These are phyloP conservation scores for Dryobota labecula DNA, from an alignment of 2,888 invertebrate species.

Conservation along the genomic window DNA sequence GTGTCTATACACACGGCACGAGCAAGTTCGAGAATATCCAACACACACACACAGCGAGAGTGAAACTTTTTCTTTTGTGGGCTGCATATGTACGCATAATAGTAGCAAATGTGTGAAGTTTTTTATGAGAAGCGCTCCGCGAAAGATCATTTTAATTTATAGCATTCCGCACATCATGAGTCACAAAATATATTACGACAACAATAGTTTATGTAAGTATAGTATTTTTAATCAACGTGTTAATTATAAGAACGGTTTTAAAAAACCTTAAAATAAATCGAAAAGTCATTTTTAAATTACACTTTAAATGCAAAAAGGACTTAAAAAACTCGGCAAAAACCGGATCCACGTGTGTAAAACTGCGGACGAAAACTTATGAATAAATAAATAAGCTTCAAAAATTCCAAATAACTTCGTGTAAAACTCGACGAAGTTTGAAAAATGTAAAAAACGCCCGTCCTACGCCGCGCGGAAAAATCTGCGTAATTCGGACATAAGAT, in stretches of 20 bases:
- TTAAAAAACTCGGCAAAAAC: constrained; percentile 32
- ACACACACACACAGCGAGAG: not conserved
- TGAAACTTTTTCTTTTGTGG: constrained; percentile 31
- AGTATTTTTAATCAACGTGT: constrained; percentile 22
- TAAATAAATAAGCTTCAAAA: constrained; percentile 63
- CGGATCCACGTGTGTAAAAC: constrained; percentile 49
- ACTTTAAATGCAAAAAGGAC: constrained; percentile 50
- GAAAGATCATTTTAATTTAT: not conserved
- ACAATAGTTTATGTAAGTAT: not conserved
- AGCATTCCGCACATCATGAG: not conserved
- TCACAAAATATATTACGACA: not conserved
- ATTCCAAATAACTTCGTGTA: constrained; percentile 61
- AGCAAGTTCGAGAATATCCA: too few species aligned
- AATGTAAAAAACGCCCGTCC: constrained; percentile 53
- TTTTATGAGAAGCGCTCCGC: not conserved
- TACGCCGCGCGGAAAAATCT: constrained; percentile 70
- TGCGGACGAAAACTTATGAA: constrained; percentile 56
- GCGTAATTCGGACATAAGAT: constrained; percentile 76
- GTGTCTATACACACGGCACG: too few species aligned
- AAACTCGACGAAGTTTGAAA: constrained; percentile 64
- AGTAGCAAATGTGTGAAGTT: constrained; percentile 21
- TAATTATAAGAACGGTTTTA: constrained; percentile 4
- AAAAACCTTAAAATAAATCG: constrained; percentile 28
- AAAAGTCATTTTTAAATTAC: constrained; percentile 42
- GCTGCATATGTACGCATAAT: constrained; percentile 17